Evolutionary conservation across 2,113 vertebrate species (phyloP).

Genomic region (Scophthalmus maximus): DNA sequence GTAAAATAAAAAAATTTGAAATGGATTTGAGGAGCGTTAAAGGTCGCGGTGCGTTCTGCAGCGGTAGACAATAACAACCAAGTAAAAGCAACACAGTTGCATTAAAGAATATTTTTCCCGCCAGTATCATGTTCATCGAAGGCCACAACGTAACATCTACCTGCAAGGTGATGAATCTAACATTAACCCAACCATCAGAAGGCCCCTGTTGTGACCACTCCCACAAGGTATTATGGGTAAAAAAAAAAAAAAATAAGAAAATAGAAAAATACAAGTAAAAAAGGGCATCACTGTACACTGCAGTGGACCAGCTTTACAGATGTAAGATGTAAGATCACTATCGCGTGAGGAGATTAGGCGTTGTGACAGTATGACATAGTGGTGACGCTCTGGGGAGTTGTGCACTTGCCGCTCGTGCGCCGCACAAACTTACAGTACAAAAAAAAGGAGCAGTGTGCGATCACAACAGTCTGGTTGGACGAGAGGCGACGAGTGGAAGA

Average conservation of each 20-base stretch:
- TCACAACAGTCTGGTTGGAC: conserved; percentile 56
- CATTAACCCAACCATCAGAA: too few relatives aligned
- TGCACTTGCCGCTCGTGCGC: conserved; percentile 48
- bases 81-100: not conserved
- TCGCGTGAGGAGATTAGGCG: conserved; percentile 53
- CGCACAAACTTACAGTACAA: conserved; percentile 56
- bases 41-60: conserved; percentile 5
- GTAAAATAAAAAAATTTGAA: not conserved
- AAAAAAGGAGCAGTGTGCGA: conserved; percentile 43
- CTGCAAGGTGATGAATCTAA: conserved; percentile 4
- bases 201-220: too few relatives aligned
- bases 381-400: conserved; percentile 40
- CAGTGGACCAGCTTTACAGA: conserved; percentile 46
- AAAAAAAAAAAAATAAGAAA: not conserved
- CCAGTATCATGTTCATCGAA: not conserved
- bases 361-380: conserved; percentile 55
- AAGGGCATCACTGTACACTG: conserved; percentile 20
- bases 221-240: conserved; percentile 28
- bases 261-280: not conserved
- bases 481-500: conserved; percentile 25
- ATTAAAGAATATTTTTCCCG: conserved; percentile 6
- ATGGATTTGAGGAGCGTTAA: conserved; percentile 16
- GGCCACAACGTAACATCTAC: conserved; percentile 1
- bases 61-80: conserved; percentile 15
- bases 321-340: conserved; percentile 59